Evolutionary conservation across 2,113 vertebrate species (phyloP), one percentile per base, ranked within the genome.

Genomic region (Hystrix brachyura): DNA sequence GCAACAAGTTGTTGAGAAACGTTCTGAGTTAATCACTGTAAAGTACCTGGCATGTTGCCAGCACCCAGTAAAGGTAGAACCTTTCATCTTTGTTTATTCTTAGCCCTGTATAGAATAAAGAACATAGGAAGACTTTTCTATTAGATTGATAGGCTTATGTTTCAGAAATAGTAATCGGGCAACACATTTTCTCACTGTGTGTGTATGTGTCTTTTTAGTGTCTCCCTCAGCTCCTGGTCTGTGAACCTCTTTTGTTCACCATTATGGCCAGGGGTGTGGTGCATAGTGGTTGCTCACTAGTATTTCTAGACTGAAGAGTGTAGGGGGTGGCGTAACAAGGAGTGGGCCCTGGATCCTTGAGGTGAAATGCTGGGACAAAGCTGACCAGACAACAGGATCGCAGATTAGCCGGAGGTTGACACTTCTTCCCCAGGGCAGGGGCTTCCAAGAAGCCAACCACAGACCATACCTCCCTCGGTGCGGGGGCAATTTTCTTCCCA

Each of bases 81-180:
- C 85, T 94, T 92, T 83, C 29, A n/a, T 53, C 64, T 82, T 72
- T 91, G 32, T 84, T 69, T 86, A 65, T 60, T 59, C 90, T 72
- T 92, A 91, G 46, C 64, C 9, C 34, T 74, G 38, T 21, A 8
- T 14, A 60, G 32, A 21, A 3, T 55, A 43, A 87, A n/a, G 76
- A 87, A 74, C 23, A 32, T 51, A 32, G 32, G 62, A 64, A 83
- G 38, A 79, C 25, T 87, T 91, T 93, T 67, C n/a, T 59, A 3
- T 64, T 23, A 59, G 65, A 60, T 4, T 46, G 74, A 79, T 90
- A 79, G 62, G 90, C 34, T 62, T 96, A 21, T 51, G 21, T 69
- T 65, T 95, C 65, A 84, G 82, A 90, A 85, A 74, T 48, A 32
- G 25, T 43, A 29, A 80, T 81, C 14, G 21, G 19, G 43, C 17